phyloP scores from a whole-genome alignment of 2,797 vertebrate genomes.

The Cossypha heuglini region DNA sequence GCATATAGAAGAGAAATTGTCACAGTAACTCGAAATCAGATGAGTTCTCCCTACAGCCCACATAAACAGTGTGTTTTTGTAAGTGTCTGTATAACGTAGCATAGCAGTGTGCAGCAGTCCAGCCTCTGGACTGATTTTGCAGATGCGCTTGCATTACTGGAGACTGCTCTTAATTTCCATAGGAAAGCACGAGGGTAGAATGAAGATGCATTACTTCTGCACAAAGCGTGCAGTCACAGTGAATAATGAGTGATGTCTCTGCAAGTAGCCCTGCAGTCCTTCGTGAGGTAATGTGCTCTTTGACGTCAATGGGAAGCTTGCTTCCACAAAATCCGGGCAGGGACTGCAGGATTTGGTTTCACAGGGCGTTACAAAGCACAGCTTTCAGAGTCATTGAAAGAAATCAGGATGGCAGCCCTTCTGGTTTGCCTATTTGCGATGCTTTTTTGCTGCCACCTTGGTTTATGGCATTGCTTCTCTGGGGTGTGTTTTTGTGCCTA shows the following conservation, averaged over 20 bases:
- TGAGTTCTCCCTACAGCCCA: neutral
- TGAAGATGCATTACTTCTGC: neutral
- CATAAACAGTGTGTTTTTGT: neutral
- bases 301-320: neutral
- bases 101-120: neutral
- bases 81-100: neutral
- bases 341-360: neutral
- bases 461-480: neutral
- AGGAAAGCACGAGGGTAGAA: neutral
- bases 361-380: neutral
- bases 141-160: neutral
- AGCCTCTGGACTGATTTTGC: neutral
- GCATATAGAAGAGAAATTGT: neutral
- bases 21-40: neutral
- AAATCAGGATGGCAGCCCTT: neutral
- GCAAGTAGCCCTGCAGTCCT: neutral
- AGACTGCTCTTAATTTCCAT: neutral
- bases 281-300: neutral
- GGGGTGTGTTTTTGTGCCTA: neutral
- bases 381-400: neutral
- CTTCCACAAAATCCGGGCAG: neutral
- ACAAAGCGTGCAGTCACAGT: accelerated
- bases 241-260: neutral
- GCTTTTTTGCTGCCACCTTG: neutral
- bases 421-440: neutral